phyloP scores from a whole-genome alignment of 2,797 vertebrate genomes.

The Odontamblyopus lacepedii region DNA sequence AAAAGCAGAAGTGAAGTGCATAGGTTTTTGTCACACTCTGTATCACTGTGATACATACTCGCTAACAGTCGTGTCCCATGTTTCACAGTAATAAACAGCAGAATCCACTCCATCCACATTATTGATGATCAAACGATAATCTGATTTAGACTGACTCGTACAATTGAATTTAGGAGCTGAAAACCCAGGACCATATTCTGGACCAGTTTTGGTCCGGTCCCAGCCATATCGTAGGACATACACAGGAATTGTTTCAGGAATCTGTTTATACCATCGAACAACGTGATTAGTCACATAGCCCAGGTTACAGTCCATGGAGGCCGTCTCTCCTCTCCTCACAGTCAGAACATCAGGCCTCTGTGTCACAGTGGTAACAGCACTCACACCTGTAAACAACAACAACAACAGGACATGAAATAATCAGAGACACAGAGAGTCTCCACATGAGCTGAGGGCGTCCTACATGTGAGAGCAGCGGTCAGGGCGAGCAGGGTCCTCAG shows the following conservation, averaged over 20 bases:
- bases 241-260: slow-evolving; percentile 30
- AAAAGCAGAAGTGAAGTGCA: slow-evolving; percentile 33
- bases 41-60: slow-evolving; percentile 37
- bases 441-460: slow-evolving; percentile 21
- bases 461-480: slow-evolving; percentile 28
- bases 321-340: slow-evolving; percentile 49
- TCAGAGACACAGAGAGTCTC: slow-evolving; percentile 57
- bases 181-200: slow-evolving; percentile 21
- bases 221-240: neutral
- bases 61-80: neutral
- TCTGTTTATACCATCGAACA: slow-evolving; percentile 28
- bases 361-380: slow-evolving; percentile 57
- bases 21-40: slow-evolving; percentile 55
- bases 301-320: slow-evolving; percentile 44
- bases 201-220: fast-evolving
- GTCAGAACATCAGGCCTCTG: slow-evolving; percentile 57
- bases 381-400: slow-evolving; percentile 59
- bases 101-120: slow-evolving; percentile 44
- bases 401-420: too few species aligned
- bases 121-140: slow-evolving; percentile 51
- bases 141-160: slow-evolving; percentile 16
- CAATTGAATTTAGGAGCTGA: slow-evolving; percentile 39
- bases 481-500: slow-evolving; percentile 36
- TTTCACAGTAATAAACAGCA: slow-evolving; percentile 36
- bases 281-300: neutral